These are phyloP conservation scores for Papilio protenor DNA, from an alignment of 2,888 invertebrate species.

Conservation along the genomic window DNA sequence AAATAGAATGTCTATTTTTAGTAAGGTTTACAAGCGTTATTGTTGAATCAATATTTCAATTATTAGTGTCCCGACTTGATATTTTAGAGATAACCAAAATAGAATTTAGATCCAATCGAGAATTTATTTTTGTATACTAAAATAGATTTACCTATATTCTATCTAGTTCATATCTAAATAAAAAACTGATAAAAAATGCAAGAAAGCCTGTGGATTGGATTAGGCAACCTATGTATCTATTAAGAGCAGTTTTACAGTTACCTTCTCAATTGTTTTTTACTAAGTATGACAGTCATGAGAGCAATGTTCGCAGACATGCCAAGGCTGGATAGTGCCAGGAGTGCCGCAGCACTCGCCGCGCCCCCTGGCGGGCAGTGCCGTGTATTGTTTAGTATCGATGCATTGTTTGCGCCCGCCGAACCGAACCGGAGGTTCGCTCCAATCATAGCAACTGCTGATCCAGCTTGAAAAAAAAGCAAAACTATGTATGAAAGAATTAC, in stretches of 20 bases:
- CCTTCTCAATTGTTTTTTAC: slow-evolving; percentile 92
- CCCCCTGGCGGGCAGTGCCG: slow-evolving; percentile 93
- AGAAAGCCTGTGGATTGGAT: background rate
- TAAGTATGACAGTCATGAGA: slow-evolving; percentile 91
- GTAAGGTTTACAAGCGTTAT: background rate
- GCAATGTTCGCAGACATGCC: slow-evolving; percentile 93
- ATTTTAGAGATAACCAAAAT: background rate
- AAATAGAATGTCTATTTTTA: background rate
- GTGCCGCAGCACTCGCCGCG: slow-evolving; percentile 90
- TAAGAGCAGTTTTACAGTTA: slow-evolving; percentile 63
- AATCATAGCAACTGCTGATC: slow-evolving; percentile 91
- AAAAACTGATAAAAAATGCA: background rate
- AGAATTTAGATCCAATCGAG: background rate
- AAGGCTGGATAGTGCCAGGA: slow-evolving; percentile 89
- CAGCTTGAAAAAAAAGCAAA: slow-evolving; percentile 66
- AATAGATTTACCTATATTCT: background rate
- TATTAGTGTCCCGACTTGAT: too few relatives aligned
- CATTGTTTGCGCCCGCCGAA: slow-evolving; percentile 86
- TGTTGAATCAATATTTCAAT: background rate
- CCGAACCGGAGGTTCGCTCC: slow-evolving; percentile 91
- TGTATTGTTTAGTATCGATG: slow-evolving; percentile 87
- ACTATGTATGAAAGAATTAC: background rate
- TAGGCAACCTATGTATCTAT: background rate
- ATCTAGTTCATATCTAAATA: background rate
- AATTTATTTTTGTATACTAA: background rate